Percentiles rank a stretch among this genome's conserved stretches.
These are phyloP conservation scores for Craniophora ligustri DNA, from an alignment of 2,888 invertebrate species.

Conservation along the genomic window DNA sequence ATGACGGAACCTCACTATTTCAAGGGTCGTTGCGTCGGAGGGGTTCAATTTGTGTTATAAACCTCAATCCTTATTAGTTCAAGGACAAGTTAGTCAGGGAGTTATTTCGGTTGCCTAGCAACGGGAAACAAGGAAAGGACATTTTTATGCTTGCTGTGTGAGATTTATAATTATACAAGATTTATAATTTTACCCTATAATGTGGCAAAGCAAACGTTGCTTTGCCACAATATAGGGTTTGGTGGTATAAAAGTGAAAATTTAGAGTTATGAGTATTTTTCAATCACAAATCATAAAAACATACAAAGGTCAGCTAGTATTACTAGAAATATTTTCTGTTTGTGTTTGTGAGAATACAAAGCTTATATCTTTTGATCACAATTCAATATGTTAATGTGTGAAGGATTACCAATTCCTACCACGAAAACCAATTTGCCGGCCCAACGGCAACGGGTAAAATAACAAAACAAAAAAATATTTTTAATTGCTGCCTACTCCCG, in stretches of 20 bases:
- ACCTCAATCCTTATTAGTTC: constrained; percentile 2
- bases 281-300: too few relatives aligned
- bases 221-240: too few relatives aligned
- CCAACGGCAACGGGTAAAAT: constrained; percentile 2
- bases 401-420: constrained; percentile 52
- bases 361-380: constrained; percentile 30
- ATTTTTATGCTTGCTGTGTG: too few relatives aligned
- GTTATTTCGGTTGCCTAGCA: background rate
- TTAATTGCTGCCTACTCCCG: constrained; percentile 52
- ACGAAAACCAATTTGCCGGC: constrained; percentile 55
- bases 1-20: too few relatives aligned
- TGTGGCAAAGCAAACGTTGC: too few relatives aligned
- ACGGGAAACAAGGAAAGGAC: background rate
- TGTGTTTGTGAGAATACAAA: background rate
- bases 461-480: constrained; percentile 42
- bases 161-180: too few relatives aligned
- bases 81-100: background rate
- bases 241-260: too few relatives aligned
- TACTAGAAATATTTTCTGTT: too few relatives aligned
- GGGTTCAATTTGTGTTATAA: constrained; percentile 9
- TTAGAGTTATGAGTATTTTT: too few relatives aligned
- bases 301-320: too few relatives aligned
- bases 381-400: constrained; percentile 43
- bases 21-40: too few relatives aligned
- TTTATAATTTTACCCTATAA: too few relatives aligned